Evolutionary conservation across 2,113 vertebrate species (phyloP).

Genomic region (Leucoraja erinaceus): DNA sequence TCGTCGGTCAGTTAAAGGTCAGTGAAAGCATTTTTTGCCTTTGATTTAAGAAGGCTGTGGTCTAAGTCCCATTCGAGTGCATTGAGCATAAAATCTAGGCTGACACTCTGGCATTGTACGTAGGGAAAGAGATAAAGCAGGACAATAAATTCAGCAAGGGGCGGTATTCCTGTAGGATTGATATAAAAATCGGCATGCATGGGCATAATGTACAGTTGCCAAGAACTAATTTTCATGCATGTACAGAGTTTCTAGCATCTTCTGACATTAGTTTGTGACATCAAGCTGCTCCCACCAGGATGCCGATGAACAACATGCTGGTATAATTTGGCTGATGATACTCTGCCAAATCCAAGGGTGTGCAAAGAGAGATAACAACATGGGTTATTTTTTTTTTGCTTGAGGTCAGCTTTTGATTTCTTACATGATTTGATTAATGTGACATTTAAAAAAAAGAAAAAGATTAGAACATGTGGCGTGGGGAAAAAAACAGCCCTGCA

Average conservation of each 20-base stretch:
- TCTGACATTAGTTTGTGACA: background rate
- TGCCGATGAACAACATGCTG: background rate
- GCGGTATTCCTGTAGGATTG: background rate
- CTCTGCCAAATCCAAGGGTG: conserved; percentile 1
- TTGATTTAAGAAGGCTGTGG: background rate
- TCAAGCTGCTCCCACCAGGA: background rate
- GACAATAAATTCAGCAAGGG: background rate
- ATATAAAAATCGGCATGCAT: background rate
- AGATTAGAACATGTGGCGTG: conserved; percentile 12
- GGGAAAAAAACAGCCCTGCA: background rate
- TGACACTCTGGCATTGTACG: background rate
- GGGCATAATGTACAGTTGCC: too few species aligned
- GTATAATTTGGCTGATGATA: background rate
- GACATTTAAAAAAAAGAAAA: background rate
- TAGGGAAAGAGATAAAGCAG: background rate
- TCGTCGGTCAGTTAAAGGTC: background rate
- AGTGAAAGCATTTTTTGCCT: background rate
- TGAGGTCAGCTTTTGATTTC: conserved; percentile 16
- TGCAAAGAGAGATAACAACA: conserved; percentile 30
- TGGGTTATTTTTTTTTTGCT: background rate
- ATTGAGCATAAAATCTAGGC: background rate
- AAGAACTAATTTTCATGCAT: background rate
- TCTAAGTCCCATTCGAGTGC: background rate
- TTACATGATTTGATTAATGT: conserved; percentile 28
- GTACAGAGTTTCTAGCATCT: background rate